Evolutionary conservation across 2,888 invertebrate species (phyloP).

Genomic region (Temnothorax unifasciatus): DNA sequence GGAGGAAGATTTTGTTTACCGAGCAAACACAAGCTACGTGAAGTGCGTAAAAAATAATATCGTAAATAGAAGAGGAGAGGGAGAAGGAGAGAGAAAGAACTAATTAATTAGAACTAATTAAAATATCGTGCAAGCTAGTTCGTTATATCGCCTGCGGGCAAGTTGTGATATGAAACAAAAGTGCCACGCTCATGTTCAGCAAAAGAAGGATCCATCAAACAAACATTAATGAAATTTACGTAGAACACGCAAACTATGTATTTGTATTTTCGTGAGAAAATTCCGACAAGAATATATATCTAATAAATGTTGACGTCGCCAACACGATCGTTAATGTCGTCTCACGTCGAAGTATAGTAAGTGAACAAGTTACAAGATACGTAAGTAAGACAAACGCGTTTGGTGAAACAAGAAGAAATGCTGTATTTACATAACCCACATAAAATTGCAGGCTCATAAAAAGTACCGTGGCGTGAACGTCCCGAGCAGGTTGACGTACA

Average conservation of each 20-base stretch:
- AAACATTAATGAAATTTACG: conserved; percentile 2
- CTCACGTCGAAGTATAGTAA: conserved; percentile 13
- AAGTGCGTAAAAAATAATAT: conserved; percentile 5
- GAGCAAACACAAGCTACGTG: neutral
- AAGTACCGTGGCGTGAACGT: neutral
- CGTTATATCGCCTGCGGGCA: neutral
- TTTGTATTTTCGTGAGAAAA: conserved; percentile 29
- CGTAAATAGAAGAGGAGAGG: neutral
- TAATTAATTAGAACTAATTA: conserved; percentile 13
- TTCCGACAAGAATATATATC: neutral
- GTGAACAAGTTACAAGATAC: conserved; percentile 2
- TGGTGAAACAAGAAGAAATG: neutral
- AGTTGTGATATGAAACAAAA: conserved; percentile 4
- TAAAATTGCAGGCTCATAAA: conserved; percentile 3
- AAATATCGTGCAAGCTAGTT: neutral
- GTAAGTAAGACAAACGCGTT: neutral
- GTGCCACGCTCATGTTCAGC: neutral
- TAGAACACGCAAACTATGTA: conserved; percentile 20
- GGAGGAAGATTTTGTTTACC: neutral
- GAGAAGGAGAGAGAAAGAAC: neutral
- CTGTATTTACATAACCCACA: neutral
- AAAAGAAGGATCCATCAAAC: neutral
- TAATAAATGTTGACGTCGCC: neutral
- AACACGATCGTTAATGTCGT: conserved; percentile 21
- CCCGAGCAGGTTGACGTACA: neutral